phyloP scores from a whole-genome alignment of 2,113 vertebrate genomes.

The Stomatorhinus ivindoensis region DNA sequence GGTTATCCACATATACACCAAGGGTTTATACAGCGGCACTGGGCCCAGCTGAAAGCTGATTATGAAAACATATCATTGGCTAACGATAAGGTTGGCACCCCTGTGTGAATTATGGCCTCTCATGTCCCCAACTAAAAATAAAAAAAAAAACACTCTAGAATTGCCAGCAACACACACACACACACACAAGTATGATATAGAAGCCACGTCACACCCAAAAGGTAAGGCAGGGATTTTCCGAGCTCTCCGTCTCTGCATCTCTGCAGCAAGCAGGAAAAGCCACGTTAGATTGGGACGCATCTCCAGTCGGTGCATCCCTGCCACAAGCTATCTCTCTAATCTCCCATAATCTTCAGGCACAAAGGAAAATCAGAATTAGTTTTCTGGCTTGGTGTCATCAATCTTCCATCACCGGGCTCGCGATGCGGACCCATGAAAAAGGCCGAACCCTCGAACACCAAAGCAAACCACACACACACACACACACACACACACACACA shows the following conservation, averaged over 20 bases:
- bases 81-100: not conserved
- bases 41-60: not conserved
- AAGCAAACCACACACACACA: not conserved
- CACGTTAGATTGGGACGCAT: conserved; percentile 49
- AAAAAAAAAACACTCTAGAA: not conserved
- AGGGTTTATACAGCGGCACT: not conserved
- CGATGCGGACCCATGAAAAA: not conserved
- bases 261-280: conserved; percentile 49
- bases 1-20: not conserved
- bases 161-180: not conserved
- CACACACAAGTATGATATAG: not conserved
- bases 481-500: not conserved
- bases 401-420: not conserved
- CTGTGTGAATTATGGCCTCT: not conserved
- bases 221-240: not conserved
- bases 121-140: not conserved
- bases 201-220: not conserved
- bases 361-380: conserved; percentile 70
- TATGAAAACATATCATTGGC: not conserved
- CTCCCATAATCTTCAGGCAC: conserved; percentile 64
- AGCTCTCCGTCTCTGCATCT: conserved; percentile 45
- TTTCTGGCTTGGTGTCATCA: conserved; percentile 48
- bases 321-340: conserved; percentile 45
- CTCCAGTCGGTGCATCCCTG: conserved; percentile 32
- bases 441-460: not conserved